Base-by-base conservation (phyloP, 2,888 invertebrate genomes). In the Eilema depressum region DNA sequence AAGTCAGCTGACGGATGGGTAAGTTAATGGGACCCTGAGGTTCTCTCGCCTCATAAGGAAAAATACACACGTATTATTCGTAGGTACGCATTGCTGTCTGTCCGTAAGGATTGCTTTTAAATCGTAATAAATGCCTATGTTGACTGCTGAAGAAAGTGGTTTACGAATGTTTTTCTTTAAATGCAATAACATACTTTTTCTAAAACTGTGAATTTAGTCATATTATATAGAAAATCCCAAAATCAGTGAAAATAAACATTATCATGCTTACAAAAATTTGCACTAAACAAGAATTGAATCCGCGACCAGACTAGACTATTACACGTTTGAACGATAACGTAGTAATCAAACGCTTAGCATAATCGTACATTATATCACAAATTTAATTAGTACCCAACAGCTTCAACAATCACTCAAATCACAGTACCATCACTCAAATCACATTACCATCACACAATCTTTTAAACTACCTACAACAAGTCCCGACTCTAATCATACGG, bases 1-100 rank as follows among this genome's bases (percentile, higher is more conserved):
- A 25, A 64, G 73, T 68, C 64, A 73, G 69, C 74, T 82, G 82
- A 80, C 68, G 61, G 75, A 82, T 82, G 74, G 75, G 72, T 77
- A 66, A 75, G 66, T 82, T 80, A 82, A 74, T 68, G 63, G 57
- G 59, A 71, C 66, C 70, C 69, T 65, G 63, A 63, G 33, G 68
- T 68, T 57, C 57, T 37, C 65, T 61, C 63, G 70, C 14, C 71
- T 71, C 63, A 75, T 68, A 33, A 77, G 74, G 78, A 74, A 80
- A 80, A 80, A 71, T 71, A 61, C 37, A 68, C 68, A 68, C 65
- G 53, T 66, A 41, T 56, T 66, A 70, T 70, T 62, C 66, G 66
- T 37, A 62, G 57, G 66, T 37, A 62, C 62, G 66, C 56, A 33
- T 47, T 41, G 69, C 30, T 33, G 56, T 70, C 30, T 70, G 66